These are phyloP conservation scores for Argyra leucocephala DNA, from an alignment of 2,888 invertebrate species.

Conservation along the genomic window DNA sequence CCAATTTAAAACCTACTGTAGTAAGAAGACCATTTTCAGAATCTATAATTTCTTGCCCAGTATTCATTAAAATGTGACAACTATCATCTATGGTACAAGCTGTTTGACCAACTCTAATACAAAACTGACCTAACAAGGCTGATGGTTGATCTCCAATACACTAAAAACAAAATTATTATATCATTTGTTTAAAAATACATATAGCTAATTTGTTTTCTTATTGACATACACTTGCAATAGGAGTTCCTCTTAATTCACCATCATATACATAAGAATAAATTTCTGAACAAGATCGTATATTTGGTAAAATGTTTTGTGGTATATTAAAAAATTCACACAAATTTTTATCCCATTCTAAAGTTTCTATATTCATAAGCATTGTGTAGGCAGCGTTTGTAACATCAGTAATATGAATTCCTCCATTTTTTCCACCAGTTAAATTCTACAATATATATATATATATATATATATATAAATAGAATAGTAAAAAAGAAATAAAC, in stretches of 20 bases:
- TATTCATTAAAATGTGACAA: slow-evolving; percentile 90
- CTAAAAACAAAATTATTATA: slow-evolving; percentile 44
- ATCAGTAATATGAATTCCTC: slow-evolving; percentile 78
- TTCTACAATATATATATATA: slow-evolving; percentile 49
- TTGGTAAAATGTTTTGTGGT: slow-evolving; percentile 72
- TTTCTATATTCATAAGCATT: slow-evolving; percentile 85
- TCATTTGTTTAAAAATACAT: not conserved
- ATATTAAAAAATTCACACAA: slow-evolving; percentile 83
- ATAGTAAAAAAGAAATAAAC: slow-evolving; percentile 16
- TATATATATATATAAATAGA: too few species aligned
- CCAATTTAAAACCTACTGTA: slow-evolving; percentile 81
- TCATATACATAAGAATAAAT: slow-evolving; percentile 72
- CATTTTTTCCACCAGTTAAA: slow-evolving; percentile 50
- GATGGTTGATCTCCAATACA: slow-evolving; percentile 93
- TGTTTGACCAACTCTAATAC: slow-evolving; percentile 77
- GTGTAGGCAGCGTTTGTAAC: slow-evolving; percentile 96
- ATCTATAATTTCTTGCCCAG: slow-evolving; percentile 67
- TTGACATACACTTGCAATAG: slow-evolving; percentile 73
- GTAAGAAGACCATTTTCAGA: slow-evolving; percentile 82
- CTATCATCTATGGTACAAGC: slow-evolving; percentile 95
- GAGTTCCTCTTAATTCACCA: slow-evolving; percentile 66
- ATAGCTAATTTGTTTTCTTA: not conserved
- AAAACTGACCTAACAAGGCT: slow-evolving; percentile 84
- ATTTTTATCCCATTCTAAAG: slow-evolving; percentile 80
- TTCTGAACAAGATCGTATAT: slow-evolving; percentile 84